Conservation (phyloP, 2,797 vertebrate genomes). For the Chrysocyon brachyurus region DNA sequence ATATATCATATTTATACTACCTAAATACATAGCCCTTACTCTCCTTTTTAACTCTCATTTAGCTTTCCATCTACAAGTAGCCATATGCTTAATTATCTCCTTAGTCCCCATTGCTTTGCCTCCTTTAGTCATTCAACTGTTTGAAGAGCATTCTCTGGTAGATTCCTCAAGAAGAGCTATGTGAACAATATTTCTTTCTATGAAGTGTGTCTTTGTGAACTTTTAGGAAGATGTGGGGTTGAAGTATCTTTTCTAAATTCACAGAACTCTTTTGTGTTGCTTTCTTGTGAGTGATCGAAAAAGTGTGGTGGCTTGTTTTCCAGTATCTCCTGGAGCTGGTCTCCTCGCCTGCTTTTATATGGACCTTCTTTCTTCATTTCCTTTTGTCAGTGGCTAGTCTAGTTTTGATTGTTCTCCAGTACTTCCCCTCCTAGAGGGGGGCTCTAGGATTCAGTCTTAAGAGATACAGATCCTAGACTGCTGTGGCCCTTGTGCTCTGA, state of each 20-base stretch:
- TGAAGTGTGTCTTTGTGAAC: neutral
- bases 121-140: neutral
- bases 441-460: neutral
- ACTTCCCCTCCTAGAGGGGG: neutral
- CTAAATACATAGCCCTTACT: neutral
- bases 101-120: neutral
- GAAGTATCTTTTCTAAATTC: neutral
- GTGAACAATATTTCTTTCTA: neutral
- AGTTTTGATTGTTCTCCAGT: neutral
- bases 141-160: neutral
- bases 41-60: neutral
- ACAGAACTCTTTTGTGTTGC: neutral
- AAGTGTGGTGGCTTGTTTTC: neutral
- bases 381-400: neutral
- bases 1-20: neutral
- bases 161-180: neutral
- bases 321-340: neutral
- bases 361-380: neutral
- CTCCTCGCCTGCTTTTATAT: neutral
- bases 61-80: neutral
- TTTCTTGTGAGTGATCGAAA: neutral
- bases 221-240: neutral
- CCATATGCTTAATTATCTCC: neutral
- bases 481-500: neutral
- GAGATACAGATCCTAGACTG: accelerated